Base-by-base conservation (phyloP, 2,888 invertebrate genomes). In the Cepaea hortensis region DNA sequence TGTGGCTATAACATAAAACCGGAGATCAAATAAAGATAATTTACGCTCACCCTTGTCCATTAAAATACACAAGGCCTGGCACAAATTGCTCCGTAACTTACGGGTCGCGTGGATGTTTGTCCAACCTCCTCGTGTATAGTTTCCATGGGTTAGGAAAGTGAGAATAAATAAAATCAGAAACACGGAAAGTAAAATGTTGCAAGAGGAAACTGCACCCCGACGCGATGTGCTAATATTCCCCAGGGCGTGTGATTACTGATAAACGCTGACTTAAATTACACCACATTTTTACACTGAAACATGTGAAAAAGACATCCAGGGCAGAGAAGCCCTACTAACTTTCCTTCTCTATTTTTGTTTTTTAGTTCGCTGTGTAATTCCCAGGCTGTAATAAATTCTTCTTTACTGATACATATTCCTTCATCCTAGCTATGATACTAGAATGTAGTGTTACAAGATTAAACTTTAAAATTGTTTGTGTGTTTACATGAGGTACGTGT, bases 31-130 rank as follows among this genome's bases (percentile, higher is more conserved):
- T 76, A 48, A 61, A 61, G 72, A 50, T 4, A 72, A 73, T 83
- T 73, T 81, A 81, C 48, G n/a, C 20, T 68, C 68, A 3, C 70
- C 20, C 46, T 55, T 73, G 23, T 48, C 61, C 72, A 82, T 75
- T 23, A 83, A 55, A 9, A n/a, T 55, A 6, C 15, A 73, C 50
- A 3, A 55, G 55, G 50, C 62, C 23, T 84, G 84, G 84, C 84
- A 76, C 65, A 84, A 76, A 76, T 76, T 84, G 84, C 76, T 84
- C 76, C 61, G 20, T 76, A 76, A 50, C 72, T 84, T 68, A 76
- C 50, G 5, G 11, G 18, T 18, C 76, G 46, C 76, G 76, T 84
- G 84, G 62, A 13, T 46, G 20, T 48, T 15, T 55, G 76, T 61
- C 61, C 84, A 76, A n/a, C 55, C 15, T 15, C 7, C 20, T 20